Conservation (phyloP, 2,113 vertebrate species). For the Salvator merianae region DNA sequence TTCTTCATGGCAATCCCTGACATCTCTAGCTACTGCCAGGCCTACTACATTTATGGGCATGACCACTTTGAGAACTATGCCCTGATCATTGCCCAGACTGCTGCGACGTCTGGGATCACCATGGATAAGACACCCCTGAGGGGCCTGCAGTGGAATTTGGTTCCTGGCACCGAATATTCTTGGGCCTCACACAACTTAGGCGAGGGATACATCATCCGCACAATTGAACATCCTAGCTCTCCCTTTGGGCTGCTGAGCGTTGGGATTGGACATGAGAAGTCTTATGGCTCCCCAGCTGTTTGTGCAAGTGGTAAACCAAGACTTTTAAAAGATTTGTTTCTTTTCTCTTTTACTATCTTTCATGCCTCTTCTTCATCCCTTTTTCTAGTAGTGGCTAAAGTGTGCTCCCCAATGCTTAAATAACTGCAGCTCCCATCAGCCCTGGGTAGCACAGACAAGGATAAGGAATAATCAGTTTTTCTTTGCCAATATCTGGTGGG, state of each 20-base stretch:
- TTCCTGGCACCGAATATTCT: slow-evolving; percentile 71
- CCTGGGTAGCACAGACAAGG: no score
- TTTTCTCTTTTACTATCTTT: slow-evolving; percentile 18
- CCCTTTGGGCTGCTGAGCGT: slow-evolving; percentile 73
- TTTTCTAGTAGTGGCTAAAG: slow-evolving; percentile 10
- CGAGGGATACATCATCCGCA: not conserved
- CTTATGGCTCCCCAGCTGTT: slow-evolving; percentile 71
- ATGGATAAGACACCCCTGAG: slow-evolving; percentile 50
- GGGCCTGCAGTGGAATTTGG: slow-evolving; percentile 50
- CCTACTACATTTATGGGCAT: slow-evolving; percentile 62
- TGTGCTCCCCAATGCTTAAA: not conserved
- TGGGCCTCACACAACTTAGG: slow-evolving; percentile 66
- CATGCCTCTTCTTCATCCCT: not conserved
- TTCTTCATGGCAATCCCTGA: slow-evolving; percentile 73
- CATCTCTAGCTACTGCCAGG: slow-evolving; percentile 68
- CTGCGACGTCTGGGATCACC: not conserved
- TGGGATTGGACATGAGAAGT: slow-evolving; percentile 62
- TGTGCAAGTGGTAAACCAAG: slow-evolving; percentile 57
- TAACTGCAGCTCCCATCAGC: no score
- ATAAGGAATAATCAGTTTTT: no score
- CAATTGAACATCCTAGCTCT: slow-evolving; percentile 45
- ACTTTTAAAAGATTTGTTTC: not conserved
- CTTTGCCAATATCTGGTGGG: no score
- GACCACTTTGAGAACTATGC: slow-evolving; percentile 66
- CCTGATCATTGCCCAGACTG: slow-evolving; percentile 68